Percentiles rank a stretch among this genome's conserved stretches.
phyloP scores from a whole-genome alignment of 2,113 vertebrate genomes.

The Axis porcinus region DNA sequence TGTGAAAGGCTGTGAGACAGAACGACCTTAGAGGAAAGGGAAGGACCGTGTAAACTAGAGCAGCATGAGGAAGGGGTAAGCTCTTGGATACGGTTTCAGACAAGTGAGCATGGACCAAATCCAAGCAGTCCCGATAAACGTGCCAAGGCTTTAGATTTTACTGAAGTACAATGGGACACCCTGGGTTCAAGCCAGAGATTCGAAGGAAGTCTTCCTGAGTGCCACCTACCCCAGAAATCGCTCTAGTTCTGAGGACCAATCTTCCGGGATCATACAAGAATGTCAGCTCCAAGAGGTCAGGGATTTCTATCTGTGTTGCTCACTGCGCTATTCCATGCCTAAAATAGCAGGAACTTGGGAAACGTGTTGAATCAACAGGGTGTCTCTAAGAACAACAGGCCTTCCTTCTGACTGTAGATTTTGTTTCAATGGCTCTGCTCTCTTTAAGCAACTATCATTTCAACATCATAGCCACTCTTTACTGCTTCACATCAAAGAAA shows the following conservation, averaged over 20 bases:
- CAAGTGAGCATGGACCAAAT: not conserved
- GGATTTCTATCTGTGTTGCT: not conserved
- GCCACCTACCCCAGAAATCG: not conserved
- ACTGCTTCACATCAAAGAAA: not conserved
- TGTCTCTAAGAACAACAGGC: not conserved
- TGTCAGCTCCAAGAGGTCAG: not conserved
- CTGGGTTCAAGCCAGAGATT: not conserved
- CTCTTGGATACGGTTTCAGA: not conserved
- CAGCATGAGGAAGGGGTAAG: not conserved
- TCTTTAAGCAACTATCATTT: not conserved
- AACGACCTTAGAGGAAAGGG: not conserved
- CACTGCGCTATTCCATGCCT: not conserved
- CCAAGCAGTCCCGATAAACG: not conserved
- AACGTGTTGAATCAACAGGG: not conserved
- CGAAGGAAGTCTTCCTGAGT: not conserved
- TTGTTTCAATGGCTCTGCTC: not conserved
- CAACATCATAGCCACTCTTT: not conserved
- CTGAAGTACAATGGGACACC: not conserved
- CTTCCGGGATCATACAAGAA: not conserved
- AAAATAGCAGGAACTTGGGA: not conserved
- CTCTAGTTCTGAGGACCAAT: not conserved
- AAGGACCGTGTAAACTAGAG: not conserved
- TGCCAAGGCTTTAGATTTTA: not conserved
- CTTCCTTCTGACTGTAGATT: not conserved
- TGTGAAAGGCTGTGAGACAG: not conserved